Base-by-base conservation (phyloP, 2,797 vertebrate species). In the Adelosebastes latens region DNA sequence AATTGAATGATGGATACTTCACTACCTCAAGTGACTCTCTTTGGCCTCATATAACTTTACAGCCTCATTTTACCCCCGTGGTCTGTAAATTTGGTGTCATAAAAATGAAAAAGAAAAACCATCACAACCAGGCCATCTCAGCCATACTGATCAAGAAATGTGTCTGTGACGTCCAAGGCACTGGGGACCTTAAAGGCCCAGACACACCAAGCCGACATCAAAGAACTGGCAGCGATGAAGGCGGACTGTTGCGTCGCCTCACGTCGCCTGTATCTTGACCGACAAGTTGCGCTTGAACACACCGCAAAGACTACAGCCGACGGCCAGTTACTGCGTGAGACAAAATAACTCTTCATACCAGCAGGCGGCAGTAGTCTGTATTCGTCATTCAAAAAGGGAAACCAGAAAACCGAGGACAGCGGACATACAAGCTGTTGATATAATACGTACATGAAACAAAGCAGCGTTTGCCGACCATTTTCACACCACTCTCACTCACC, bases 1-100 rank as follows among this genome's bases (percentile, higher is more conserved):
- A 91, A 83, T 53, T 88, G 88, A 92, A 87, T 91, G 89, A 95
- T 93, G 82, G 81, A 90, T 92, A 62, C 86, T 85, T 64, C 58
- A 81, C 67, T 10, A 72, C 72, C 79, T 75, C 58, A 49, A 81
- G 83, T 63, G 77, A 70, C 75, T 89, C 86, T 90, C 89, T 82
- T 78, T 76, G 82, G 90, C 82, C 84, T 92, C 86, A 22, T 90
- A 86, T 88, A 91, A 79, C 80, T 93, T 93, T 91, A 92, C 79
- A 81, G 77, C 83, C 73, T 78, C 72, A 79, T 88, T 92, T 87
- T 88, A 71, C 77, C 77, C 76, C 63, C 55, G 25, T 71, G 75
- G 31, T 89, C 87, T 85, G 79, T 91, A 90, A 93, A 94, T 93
- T 89, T 90, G 77, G 67, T 87, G 72, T 81, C 53, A 76, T 91